These are phyloP conservation scores for Laspeyria flexula DNA, from an alignment of 2,888 invertebrate species.

Conservation along the genomic window DNA sequence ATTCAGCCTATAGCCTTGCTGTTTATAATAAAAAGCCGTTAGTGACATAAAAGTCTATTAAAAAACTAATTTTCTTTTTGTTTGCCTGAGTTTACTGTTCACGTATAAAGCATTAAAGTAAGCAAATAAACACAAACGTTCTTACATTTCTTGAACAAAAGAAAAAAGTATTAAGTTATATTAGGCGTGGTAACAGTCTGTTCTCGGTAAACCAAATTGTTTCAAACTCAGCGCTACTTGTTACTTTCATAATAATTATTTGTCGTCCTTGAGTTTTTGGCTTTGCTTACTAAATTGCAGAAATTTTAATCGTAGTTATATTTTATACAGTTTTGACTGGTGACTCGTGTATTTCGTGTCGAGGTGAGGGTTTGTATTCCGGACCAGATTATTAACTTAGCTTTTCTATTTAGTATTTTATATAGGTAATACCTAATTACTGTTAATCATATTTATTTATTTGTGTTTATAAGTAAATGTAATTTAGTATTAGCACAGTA, in stretches of 20 bases:
- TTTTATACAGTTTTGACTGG: too few species aligned
- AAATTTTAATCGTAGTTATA: neutral
- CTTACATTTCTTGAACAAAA: neutral
- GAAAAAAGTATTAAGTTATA: slow-evolving; percentile 5
- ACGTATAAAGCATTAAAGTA: neutral
- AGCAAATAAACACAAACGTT: neutral
- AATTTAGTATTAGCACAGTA: too few species aligned
- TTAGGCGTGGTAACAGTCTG: neutral
- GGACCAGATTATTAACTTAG: too few species aligned
- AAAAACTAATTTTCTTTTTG: neutral
- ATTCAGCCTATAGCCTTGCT: too few species aligned
- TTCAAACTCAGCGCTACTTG: neutral
- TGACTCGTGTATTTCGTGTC: too few species aligned
- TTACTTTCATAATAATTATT: slow-evolving; percentile 1
- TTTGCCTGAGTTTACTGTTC: neutral
- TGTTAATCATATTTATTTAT: too few species aligned
- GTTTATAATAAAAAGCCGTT: too few species aligned
- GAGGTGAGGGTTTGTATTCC: too few species aligned
- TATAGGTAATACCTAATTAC: too few species aligned
- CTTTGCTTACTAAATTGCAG: neutral
- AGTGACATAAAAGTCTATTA: neutral
- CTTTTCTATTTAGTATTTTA: too few species aligned
- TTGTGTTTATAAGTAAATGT: too few species aligned
- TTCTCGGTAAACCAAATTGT: slow-evolving; percentile 8
- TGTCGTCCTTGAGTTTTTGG: neutral